These are phyloP conservation scores for Morbakka virulenta DNA, from an alignment of 30 jellyfish, hydroid and myxozoan genomes.

Conservation along the genomic window DNA sequence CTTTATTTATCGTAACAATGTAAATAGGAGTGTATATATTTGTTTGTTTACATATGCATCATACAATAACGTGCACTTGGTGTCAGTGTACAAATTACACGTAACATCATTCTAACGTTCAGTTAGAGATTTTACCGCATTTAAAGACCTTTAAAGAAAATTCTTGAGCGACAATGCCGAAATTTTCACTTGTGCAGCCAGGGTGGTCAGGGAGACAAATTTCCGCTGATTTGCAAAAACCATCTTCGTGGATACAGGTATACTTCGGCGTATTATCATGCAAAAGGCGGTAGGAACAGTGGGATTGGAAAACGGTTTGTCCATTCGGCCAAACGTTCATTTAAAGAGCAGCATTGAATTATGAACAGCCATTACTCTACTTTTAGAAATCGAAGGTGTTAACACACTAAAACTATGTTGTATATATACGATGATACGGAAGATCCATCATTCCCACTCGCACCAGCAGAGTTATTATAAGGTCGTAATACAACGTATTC, in stretches of 20 bases:
- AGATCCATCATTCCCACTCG: background rate
- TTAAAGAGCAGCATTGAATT: background rate
- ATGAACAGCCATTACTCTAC: background rate
- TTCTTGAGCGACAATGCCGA: background rate
- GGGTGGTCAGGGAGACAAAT: too few species aligned
- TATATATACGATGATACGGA: background rate
- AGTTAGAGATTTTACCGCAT: background rate
- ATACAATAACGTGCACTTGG: too few species aligned
- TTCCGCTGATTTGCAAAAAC: too few species aligned
- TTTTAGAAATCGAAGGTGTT: background rate
- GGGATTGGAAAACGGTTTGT: too few species aligned
- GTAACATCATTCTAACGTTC: background rate
- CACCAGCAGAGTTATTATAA: background rate
- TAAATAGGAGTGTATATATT: too few species aligned
- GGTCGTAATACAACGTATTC: background rate
- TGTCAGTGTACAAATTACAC: too few species aligned
- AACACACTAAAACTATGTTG: background rate
- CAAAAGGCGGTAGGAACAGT: background rate
- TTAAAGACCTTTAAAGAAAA: background rate
- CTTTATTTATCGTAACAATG: too few species aligned
- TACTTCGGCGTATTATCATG: background rate
- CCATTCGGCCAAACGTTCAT: background rate
- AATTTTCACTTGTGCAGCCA: background rate
- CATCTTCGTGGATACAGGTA: too few species aligned
- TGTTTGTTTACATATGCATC: too few species aligned